Base-by-base conservation (phyloP, 2,113 vertebrate genomes). In the Odobenus rosmarus region DNA sequence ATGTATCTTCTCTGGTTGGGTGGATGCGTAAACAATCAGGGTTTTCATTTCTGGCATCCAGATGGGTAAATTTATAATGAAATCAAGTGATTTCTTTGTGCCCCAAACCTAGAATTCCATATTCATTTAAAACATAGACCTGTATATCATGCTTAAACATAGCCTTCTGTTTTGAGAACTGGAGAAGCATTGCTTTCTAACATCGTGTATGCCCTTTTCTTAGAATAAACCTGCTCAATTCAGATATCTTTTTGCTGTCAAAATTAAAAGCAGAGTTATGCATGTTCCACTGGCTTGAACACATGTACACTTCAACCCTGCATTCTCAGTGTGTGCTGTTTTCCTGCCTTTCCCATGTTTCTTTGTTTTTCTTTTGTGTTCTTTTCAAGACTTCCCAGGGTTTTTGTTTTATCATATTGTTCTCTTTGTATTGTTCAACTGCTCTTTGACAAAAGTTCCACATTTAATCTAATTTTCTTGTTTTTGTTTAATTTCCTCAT, bases 281-380 rank as follows among this genome's bases (percentile, higher is more conserved):
- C 67, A 28, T 82, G 33, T 89, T 96, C 69, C 92, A 12, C 13
- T 31, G 31, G 26, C 16, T 89, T 61, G n/a, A 95, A 80, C 5
- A 55, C 26, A 23, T 39, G 24, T 5, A 12, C 16, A 23, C 23
- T 46, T 79, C 82, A 46, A 59, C 33, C 7, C n/a, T 84, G 77
- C 55, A 42, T 64, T 42, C 16, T 90, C 61, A 80, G 36, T 57
- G 36, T 76, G 61, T 36, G 21, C 28, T 90, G 86, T 90, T 82
- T n/a, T 28, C 31, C 33, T 87, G 39, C 82, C 80, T 90, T 94
- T 84, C 55, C 10, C 59, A 21, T 61, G 42, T 93, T 71, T 93
- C 92, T 92, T 90, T 95, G 46, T 86, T 92, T 98, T 88, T 76
- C 67, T 91, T 94, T 85, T 90, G 69, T 86, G 83, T 92, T 93